These are phyloP conservation scores for Antedon mediterranea DNA, from an alignment of 53 echinoderm and acorn worm species.

Conservation along the genomic window DNA sequence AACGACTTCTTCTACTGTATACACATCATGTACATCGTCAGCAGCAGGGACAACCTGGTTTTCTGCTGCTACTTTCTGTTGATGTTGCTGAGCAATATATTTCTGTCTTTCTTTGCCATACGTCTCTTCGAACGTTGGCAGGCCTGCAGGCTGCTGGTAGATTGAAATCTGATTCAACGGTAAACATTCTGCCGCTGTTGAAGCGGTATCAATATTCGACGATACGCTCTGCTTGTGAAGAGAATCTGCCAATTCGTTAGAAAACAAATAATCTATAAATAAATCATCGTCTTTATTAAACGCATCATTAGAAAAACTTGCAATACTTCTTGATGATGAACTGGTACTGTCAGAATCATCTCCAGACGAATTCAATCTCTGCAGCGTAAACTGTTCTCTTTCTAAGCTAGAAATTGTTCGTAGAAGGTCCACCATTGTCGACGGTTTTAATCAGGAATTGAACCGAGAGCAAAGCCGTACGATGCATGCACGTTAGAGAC, in stretches of 20 bases:
- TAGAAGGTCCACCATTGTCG: constrained; percentile 72
- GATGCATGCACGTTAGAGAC: too few species aligned
- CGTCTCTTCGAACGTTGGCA: background rate
- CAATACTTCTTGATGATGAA: constrained; percentile 31
- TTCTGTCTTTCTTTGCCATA: background rate
- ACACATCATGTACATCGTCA: background rate
- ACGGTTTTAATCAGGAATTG: too few species aligned
- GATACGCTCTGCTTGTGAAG: constrained; percentile 11
- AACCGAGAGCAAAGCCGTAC: too few species aligned
- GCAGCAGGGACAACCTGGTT: background rate
- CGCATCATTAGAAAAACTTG: constrained; percentile 28
- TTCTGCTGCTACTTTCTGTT: background rate
- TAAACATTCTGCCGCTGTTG: background rate
- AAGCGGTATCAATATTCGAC: background rate
- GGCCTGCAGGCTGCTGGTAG: background rate
- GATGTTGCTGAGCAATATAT: background rate
- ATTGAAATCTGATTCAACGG: background rate
- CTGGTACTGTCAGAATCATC: constrained; percentile 40
- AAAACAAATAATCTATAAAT: constrained; percentile 85
- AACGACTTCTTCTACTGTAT: too few species aligned
- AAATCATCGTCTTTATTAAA: constrained; percentile 44
- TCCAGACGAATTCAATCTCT: constrained; percentile 69
- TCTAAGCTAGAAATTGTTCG: constrained; percentile 82
- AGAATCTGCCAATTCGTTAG: constrained; percentile 71
- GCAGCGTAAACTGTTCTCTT: constrained; percentile 87